phyloP scores from a whole-genome alignment of 1,140 invertebrate genomes.

The Caerostris darwini region DNA sequence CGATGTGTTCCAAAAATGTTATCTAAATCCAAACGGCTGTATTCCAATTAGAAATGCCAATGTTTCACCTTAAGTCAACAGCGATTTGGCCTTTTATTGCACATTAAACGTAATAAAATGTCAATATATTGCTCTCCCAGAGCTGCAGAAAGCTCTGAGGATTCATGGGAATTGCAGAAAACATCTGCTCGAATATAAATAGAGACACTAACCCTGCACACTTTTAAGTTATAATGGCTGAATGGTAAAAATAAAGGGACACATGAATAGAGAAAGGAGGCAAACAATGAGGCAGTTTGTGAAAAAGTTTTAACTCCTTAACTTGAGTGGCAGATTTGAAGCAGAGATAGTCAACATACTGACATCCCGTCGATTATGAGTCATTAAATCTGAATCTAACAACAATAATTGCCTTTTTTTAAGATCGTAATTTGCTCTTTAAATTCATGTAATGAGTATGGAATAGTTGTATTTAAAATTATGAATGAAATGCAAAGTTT shows the following conservation, averaged over 20 bases:
- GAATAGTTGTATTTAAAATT: no score
- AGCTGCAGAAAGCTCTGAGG: slow-evolving; percentile 59
- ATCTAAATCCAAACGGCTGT: slow-evolving; percentile 23
- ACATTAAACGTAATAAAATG: slow-evolving; percentile 72
- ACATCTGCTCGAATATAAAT: slow-evolving; percentile 66
- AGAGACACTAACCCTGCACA: slow-evolving; percentile 33
- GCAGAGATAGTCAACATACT: no score
- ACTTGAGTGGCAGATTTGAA: neutral
- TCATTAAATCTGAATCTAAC: no score
- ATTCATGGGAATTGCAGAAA: slow-evolving; percentile 33
- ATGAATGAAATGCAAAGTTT: no score
- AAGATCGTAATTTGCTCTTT: no score
- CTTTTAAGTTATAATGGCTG: slow-evolving; percentile 6
- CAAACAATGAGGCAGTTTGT: neutral
- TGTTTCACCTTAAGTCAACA: slow-evolving; percentile 59
- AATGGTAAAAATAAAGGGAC: neutral
- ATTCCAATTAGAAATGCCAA: slow-evolving; percentile 73
- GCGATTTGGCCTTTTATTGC: slow-evolving; percentile 60
- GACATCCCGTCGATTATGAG: no score
- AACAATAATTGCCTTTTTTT: no score
- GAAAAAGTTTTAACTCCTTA: neutral
- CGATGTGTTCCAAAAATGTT: slow-evolving; percentile 4
- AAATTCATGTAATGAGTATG: no score
- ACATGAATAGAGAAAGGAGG: neutral
- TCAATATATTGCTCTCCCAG: slow-evolving; percentile 47